Base-by-base conservation (phyloP, 2,888 invertebrate species). In the Cerastis rubricosa region DNA sequence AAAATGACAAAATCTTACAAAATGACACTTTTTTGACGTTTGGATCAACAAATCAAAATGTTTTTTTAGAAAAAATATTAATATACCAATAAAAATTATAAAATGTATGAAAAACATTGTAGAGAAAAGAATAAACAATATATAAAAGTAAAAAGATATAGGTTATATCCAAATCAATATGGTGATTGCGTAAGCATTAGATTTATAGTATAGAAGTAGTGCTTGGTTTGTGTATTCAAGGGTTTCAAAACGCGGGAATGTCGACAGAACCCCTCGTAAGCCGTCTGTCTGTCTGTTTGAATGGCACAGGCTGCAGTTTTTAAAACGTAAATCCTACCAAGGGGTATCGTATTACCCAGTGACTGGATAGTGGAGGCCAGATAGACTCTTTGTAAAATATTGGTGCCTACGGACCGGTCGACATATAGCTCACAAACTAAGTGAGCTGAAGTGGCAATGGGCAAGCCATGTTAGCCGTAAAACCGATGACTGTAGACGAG, bases 131-230 rank as follows among this genome's bases (percentile, higher is more conserved):
- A 59, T 78, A 72, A 80, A 74, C 61, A 69, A 54, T 66, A 63
- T 73, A 63, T 71, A 43, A 82, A 75, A 76, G n/a, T 45, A 0
- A 82, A 63, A 45, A 72, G 29, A 64, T 65, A 66, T 51, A 85
- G 69, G 84, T 77, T 88, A 45, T 40, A 78, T 54, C 81, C 84
- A 8, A 73, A 80, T 59, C 81, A 89, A 63, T 57, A 92, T 91
- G 92, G 90, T 91, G 74, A 76, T 92, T 73, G 91, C 87, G 92
- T 92, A 75, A 89, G 92, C 75, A 11, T 70, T 29, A n/a, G 22
- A 19, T n/a, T 40, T 40, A 40, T 63, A 22, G 61, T 35, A 40
- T 1, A 22, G 19, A 9, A 9, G 29, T 29, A 61, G 35, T 19
- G 1, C 9, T 25, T 57, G 25, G 6, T 14, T 29, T 59, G 29